Conservation (phyloP, 2,888 invertebrate genomes). For the Meteorus colon region DNA sequence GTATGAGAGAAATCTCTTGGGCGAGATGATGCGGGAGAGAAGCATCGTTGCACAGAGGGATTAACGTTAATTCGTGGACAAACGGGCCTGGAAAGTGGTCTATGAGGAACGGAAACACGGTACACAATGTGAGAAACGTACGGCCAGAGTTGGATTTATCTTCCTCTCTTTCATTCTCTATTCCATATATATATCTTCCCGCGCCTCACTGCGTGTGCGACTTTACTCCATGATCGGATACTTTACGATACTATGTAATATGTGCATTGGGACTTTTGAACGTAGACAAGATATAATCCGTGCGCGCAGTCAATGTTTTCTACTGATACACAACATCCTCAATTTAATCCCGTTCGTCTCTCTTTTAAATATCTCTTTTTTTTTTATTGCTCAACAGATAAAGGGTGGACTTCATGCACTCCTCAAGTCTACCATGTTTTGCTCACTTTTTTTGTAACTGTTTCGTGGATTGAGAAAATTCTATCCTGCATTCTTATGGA, state of each 20-base stretch:
- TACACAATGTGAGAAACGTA: conserved; percentile 25
- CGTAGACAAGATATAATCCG: conserved; percentile 2
- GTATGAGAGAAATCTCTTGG: conserved; percentile 45
- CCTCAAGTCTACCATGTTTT: no score
- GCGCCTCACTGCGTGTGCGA: conserved; percentile 18
- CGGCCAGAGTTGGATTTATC: conserved; percentile 17
- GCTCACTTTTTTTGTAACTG: no score
- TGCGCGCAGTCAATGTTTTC: no score
- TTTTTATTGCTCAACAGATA: no score
- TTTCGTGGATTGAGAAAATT: no score
- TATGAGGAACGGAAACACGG: conserved; percentile 27
- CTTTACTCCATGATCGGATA: conserved; percentile 34
- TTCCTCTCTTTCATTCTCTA: neutral
- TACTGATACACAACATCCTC: no score
- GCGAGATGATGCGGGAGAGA: conserved; percentile 41
- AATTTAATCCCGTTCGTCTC: no score
- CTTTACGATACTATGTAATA: conserved; percentile 7
- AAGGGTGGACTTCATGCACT: no score
- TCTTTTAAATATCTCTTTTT: no score
- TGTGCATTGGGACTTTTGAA: conserved; percentile 34
- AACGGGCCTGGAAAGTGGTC: conserved; percentile 43
- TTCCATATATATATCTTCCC: neutral
- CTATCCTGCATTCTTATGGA: no score
- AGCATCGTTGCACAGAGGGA: conserved; percentile 41
- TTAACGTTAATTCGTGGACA: conserved; percentile 62